phyloP scores from a whole-genome alignment of 1,140 invertebrate genomes.

The Coenobita brevimanus region DNA sequence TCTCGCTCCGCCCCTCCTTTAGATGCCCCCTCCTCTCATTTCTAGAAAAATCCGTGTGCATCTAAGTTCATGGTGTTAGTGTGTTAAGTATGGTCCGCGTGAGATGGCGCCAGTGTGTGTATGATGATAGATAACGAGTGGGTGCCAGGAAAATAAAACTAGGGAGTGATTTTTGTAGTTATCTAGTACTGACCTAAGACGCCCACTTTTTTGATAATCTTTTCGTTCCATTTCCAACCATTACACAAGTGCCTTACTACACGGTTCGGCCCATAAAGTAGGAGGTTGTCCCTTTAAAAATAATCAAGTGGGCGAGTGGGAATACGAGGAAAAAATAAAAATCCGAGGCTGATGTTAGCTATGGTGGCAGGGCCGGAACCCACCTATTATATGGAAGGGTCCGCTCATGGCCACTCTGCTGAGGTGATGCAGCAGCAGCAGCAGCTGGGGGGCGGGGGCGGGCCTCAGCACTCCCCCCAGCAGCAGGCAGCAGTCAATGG shows the following conservation, averaged over 20 bases:
- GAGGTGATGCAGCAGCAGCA: no score
- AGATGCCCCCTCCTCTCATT: no score
- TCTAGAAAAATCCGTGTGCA: no score
- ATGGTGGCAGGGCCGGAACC: neutral
- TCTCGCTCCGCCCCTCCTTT: no score
- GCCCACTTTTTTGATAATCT: neutral
- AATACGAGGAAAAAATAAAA: no score
- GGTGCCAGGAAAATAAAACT: neutral
- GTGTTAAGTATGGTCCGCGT: conserved; percentile 20
- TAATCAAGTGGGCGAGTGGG: neutral
- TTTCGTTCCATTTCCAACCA: neutral
- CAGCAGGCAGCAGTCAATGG: no score
- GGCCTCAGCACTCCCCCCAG: no score
- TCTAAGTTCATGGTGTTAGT: no score
- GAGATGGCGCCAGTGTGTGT: neutral
- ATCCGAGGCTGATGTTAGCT: neutral
- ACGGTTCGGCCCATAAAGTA: no score
- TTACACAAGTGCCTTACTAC: neutral
- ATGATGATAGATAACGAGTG: conserved; percentile 33
- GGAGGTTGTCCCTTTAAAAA: no score
- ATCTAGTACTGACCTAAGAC: neutral
- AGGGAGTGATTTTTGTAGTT: neutral
- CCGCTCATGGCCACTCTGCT: neutral
- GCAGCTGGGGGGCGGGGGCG: no score
- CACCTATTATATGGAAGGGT: neutral